Base-by-base conservation (phyloP, 2,797 vertebrate genomes). In the Sarcoramphus papa region DNA sequence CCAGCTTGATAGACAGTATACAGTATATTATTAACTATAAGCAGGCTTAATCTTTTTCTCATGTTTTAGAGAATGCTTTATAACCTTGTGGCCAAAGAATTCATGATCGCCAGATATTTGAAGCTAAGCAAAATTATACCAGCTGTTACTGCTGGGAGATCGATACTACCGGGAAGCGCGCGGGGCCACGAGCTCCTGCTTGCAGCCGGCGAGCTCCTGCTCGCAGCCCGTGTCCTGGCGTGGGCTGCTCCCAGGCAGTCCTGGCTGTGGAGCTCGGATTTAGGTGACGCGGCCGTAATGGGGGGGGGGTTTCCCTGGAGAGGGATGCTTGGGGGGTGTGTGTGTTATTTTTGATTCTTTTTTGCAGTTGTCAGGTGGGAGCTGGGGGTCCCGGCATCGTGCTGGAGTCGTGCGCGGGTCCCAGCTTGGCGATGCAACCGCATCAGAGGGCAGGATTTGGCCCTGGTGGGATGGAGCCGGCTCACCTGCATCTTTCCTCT, bases 21-120 rank as follows among this genome's bases (percentile, higher is more conserved):
- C 89, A 92, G 91, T 93, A 77, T 94, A 94, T 95, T 95, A 96
- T 98, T 97, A 97, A 93, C 97, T 93, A 88, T 95, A 95, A 97
- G 96, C 94, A 90, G 91, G 96, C 97, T 98, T 96, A 93, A 97
- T 98, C 97, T 97, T 97, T 97, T 97, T 82, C 97, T 97, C 93
- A 93, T 92, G 86, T 97, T 98, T 97, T 97, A 96, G 97, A 95
- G 95, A 92, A 96, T 95, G 96, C 96, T 97, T 97, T 96, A 95
- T 97, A 97, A 98, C 96, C 95, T 96, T 77, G 86, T 95, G 95
- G 97, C 96, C 87, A 54, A 97, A 84, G 95, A 95, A 96, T 97
- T 97, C 96, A 43, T 68, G 96, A 97, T 96, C 67, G 11, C 95
- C 95, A 94, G 96, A 92, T 97, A 97, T 95, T 94, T 96, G 96